Evolutionary conservation across 2,888 invertebrate genomes (phyloP).

Genomic region (Calameuta pallipes): DNA sequence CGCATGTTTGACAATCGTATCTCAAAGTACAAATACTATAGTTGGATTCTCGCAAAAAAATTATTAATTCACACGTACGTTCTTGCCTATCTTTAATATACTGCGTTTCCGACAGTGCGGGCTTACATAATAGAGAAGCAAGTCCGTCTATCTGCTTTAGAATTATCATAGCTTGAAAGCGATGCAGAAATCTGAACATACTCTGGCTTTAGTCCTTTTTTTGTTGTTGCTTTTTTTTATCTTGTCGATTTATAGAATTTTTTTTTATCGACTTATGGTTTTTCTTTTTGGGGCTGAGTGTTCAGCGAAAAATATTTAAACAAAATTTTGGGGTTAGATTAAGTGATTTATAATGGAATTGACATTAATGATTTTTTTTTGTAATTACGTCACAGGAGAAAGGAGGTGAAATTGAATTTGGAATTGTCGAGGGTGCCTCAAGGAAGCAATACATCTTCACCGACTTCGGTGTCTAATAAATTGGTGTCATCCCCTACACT

Average conservation of each 20-base stretch:
- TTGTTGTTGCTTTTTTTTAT: neutral
- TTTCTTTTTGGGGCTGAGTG: neutral
- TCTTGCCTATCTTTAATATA: neutral
- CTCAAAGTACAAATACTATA: neutral
- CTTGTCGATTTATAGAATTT: neutral
- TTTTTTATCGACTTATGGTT: neutral
- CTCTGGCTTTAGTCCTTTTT: neutral
- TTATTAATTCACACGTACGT: neutral
- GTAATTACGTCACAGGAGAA: slow-evolving; percentile 48
- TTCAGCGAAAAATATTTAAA: neutral
- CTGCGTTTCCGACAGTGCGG: neutral
- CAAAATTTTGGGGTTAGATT: neutral
- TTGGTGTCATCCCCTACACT: slow-evolving; percentile 58
- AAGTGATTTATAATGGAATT: neutral
- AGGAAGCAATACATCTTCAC: slow-evolving; percentile 57
- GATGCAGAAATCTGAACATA: neutral
- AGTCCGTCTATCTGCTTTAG: neutral
- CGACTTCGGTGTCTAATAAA: slow-evolving; percentile 55
- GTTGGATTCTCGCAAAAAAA: neutral
- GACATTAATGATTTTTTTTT: neutral
- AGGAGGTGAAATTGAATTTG: slow-evolving; percentile 62
- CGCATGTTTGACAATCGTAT: slow-evolving; percentile 34
- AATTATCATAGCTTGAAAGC: neutral
- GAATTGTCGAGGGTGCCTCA: slow-evolving; percentile 61
- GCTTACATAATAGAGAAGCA: neutral